Conservation (phyloP, 1,140 invertebrate species). For the Eumaeus atala region DNA sequence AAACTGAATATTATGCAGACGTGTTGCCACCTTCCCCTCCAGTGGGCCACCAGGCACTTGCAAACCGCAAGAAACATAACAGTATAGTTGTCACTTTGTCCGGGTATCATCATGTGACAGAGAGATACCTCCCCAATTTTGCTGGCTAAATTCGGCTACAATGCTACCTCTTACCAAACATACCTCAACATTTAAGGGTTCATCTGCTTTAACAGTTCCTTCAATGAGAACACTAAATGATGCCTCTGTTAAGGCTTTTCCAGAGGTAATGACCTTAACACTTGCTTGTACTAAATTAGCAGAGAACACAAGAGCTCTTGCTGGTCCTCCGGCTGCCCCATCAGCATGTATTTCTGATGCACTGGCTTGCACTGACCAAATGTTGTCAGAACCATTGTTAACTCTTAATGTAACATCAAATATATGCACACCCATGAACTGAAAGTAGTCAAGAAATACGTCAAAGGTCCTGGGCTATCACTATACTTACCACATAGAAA, state of each 20-base stretch:
- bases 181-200: slow-evolving; percentile 86
- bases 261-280: slow-evolving; percentile 39
- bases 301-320: slow-evolving; percentile 83
- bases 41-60: no score
- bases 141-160: no score
- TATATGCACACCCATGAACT: slow-evolving; percentile 91
- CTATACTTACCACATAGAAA: neutral
- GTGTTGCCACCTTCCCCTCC: no score
- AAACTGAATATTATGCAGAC: no score
- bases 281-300: slow-evolving; percentile 77
- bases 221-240: slow-evolving; percentile 83
- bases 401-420: slow-evolving; percentile 85
- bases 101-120: no score
- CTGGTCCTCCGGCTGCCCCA: slow-evolving; percentile 76
- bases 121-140: no score
- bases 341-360: slow-evolving; percentile 86
- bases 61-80: no score
- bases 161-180: neutral
- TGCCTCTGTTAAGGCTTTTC: slow-evolving; percentile 79
- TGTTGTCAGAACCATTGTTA: slow-evolving; percentile 71
- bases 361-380: slow-evolving; percentile 85
- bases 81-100: no score
- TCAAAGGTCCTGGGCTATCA: no score
- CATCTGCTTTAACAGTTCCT: slow-evolving; percentile 83
- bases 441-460: slow-evolving; percentile 12